Conservation (phyloP, 2,113 vertebrate genomes). For the Osmerus mordax region DNA sequence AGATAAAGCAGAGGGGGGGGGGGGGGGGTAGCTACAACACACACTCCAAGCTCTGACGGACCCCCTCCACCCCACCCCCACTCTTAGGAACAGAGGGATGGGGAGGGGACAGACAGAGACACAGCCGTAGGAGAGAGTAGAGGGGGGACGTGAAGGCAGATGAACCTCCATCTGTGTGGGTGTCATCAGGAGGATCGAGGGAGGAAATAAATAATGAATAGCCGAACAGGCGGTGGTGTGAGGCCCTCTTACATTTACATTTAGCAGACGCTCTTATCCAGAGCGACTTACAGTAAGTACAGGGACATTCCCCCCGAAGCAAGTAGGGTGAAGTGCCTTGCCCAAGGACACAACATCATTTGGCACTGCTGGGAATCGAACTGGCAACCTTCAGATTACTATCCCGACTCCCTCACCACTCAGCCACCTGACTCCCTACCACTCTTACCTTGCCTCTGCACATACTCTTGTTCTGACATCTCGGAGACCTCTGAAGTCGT, state of each 20-base stretch:
- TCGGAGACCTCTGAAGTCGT: too few species aligned
- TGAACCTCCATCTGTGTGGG: conserved; percentile 65
- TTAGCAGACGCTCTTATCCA: too few species aligned
- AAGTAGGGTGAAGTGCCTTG: too few species aligned
- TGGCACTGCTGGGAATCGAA: too few species aligned
- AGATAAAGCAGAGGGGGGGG: conserved; percentile 60
- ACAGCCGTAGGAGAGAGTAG: conserved; percentile 50
- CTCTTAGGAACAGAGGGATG: conserved; percentile 32
- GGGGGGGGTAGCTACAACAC: conserved; percentile 5
- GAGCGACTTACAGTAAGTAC: too few species aligned
- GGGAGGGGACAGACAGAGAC: neutral
- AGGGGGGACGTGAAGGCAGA: conserved; percentile 43
- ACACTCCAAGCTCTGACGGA: too few species aligned
- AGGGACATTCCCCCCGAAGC: too few species aligned
- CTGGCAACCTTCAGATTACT: too few species aligned
- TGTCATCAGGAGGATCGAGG: conserved; percentile 35
- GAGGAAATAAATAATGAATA: conserved; percentile 42
- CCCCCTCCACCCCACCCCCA: conserved; percentile 4
- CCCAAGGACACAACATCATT: too few species aligned
- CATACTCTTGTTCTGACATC: neutral
- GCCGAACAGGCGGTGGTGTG: conserved; percentile 16
- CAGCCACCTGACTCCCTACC: too few species aligned
- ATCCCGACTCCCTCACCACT: too few species aligned
- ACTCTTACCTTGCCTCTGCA: neutral
- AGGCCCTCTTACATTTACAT: neutral